Evolutionary conservation across 2,113 vertebrate genomes (phyloP).

Genomic region (Choloepus hoffmanni): DNA sequence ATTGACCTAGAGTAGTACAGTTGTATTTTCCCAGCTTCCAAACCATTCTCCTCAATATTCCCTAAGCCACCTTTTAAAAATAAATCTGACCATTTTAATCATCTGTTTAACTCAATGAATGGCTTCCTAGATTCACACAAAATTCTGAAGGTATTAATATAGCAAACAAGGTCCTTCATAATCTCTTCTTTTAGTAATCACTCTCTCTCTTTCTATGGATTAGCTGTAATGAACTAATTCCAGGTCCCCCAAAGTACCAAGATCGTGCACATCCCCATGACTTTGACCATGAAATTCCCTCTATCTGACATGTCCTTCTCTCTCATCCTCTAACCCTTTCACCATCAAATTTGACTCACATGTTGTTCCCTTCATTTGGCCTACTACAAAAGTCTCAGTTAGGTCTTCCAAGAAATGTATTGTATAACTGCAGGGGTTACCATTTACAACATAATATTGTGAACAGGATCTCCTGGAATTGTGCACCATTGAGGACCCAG

Average conservation of each 20-base stretch:
- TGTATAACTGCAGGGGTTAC: not conserved
- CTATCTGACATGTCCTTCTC: not conserved
- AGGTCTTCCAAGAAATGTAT: not conserved
- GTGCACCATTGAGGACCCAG: not conserved
- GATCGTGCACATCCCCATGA: not conserved
- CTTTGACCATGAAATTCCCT: not conserved
- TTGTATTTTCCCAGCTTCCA: slow-evolving; percentile 44
- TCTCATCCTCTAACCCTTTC: not conserved
- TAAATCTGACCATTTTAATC: slow-evolving; percentile 36
- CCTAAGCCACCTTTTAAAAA: slow-evolving; percentile 21
- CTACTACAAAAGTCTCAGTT: not conserved
- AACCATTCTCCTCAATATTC: not conserved
- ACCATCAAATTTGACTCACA: slow-evolving; percentile 54
- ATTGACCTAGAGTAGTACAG: not conserved
- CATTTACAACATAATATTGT: not conserved
- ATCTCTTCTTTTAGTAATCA: slow-evolving; percentile 35
- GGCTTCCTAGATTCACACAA: slow-evolving; percentile 38
- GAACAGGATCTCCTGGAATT: not conserved
- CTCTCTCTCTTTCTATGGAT: not conserved
- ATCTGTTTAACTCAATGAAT: not conserved
- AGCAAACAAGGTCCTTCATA: slow-evolving; percentile 38
- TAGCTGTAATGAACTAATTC: slow-evolving; percentile 26
- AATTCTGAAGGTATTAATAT: slow-evolving; percentile 12
- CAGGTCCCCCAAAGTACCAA: not conserved
- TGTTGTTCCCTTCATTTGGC: not conserved